Percentiles rank a stretch among this genome's conserved stretches.
These are phyloP conservation scores for Brachymystax lenok DNA, from an alignment of 2,797 vertebrate genomes.

Conservation along the genomic window DNA sequence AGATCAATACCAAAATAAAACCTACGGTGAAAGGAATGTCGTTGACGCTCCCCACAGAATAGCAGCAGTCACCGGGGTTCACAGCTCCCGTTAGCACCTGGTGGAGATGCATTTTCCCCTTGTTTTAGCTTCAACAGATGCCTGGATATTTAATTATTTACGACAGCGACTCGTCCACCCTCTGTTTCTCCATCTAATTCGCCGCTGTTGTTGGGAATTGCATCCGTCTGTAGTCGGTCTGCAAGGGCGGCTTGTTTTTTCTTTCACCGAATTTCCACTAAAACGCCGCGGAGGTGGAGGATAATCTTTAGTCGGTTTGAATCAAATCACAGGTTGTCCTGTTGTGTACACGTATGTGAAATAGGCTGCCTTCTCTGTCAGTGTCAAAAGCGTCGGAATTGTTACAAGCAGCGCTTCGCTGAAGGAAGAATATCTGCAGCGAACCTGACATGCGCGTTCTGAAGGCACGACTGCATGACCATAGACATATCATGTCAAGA, in stretches of 20 bases:
- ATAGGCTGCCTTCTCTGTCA: constrained; percentile 48
- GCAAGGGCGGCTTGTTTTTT: constrained; percentile 28
- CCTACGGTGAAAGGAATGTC: constrained; percentile 91
- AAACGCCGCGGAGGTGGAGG: constrained; percentile 13
- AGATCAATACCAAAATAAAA: constrained; percentile 50
- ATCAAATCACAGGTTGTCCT: constrained; percentile 30
- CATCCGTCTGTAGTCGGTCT: constrained; percentile 68
- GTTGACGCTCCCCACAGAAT: constrained; percentile 89
- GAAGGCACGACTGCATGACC: constrained; percentile 67
- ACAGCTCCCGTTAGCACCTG: constrained; percentile 95
- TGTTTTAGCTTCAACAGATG: constrained; percentile 55
- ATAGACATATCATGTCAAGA: constrained; percentile 54
- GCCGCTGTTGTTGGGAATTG: constrained; percentile 62
- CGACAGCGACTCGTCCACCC: constrained; percentile 70
- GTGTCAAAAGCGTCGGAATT: constrained; percentile 56
- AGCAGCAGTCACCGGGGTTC: constrained; percentile 93
- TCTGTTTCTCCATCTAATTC: constrained; percentile 72
- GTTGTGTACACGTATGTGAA: constrained; percentile 50
- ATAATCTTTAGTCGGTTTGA: neutral
- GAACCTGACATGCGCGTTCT: constrained; percentile 75
- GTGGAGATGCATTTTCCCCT: constrained; percentile 87
- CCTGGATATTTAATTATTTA: constrained; percentile 74
- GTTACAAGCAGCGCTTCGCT: constrained; percentile 48
- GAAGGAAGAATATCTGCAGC: constrained; percentile 73
- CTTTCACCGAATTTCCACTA: constrained; percentile 10